phyloP scores from a whole-genome alignment of 2,797 vertebrate species.

The Argentina silus region DNA sequence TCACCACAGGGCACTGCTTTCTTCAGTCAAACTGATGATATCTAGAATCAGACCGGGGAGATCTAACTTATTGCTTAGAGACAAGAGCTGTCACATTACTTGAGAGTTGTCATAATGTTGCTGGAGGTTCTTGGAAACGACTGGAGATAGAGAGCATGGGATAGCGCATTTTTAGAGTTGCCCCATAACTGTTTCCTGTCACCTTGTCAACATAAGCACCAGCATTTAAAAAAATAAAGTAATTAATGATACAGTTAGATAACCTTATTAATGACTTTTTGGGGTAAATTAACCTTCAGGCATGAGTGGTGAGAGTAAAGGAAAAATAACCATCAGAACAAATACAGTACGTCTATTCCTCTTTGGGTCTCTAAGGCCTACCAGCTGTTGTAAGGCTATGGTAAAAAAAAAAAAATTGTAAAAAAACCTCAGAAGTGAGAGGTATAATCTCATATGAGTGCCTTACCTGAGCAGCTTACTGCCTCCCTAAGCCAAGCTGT shows the following conservation, averaged over 20 bases:
- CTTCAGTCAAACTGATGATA: slow-evolving; percentile 34
- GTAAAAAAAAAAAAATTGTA: not conserved
- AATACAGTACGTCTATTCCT: not conserved
- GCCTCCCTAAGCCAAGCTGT: not conserved
- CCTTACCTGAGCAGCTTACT: not conserved
- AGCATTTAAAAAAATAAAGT: no score
- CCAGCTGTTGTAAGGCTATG: not conserved
- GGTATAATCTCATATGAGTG: not conserved
- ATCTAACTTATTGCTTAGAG: slow-evolving; percentile 41
- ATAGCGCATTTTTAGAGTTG: slow-evolving; percentile 32
- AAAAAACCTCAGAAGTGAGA: not conserved
- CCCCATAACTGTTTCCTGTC: slow-evolving; percentile 39
- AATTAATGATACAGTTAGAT: not conserved
- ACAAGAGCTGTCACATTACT: slow-evolving; percentile 28
- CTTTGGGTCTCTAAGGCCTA: no score
- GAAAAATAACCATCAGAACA: not conserved
- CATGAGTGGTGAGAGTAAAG: not conserved
- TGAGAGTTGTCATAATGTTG: slow-evolving; percentile 34
- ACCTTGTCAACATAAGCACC: slow-evolving; percentile 39
- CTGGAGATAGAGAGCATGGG: slow-evolving; percentile 19
- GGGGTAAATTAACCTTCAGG: not conserved
- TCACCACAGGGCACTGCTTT: slow-evolving; percentile 39
- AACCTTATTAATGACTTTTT: not conserved
- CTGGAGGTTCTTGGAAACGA: slow-evolving; percentile 18
- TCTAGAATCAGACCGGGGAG: not conserved